These are phyloP conservation scores for Gryon sp. DNA, from an alignment of 1,140 invertebrate genomes.

Conservation along the genomic window DNA sequence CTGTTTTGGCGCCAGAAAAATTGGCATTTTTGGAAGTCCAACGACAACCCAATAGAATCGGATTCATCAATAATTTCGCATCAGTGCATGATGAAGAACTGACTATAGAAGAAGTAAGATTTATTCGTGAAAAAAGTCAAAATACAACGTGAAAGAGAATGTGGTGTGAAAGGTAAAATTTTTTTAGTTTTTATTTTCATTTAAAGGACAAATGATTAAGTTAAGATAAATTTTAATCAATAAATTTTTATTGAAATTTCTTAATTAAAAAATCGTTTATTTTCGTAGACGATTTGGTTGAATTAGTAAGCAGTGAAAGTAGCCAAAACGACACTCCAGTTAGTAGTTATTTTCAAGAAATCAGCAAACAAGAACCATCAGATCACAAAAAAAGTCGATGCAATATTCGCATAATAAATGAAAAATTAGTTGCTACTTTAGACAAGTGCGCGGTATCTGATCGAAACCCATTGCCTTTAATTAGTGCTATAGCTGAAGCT, in stretches of 20 bases:
- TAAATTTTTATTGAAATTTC: neutral
- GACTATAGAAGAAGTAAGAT: constrained; percentile 7
- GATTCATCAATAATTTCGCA: constrained; percentile 33
- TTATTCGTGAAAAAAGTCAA: constrained; percentile 14
- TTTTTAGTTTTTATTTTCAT: constrained; percentile 10
- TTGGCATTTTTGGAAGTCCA: constrained; percentile 22
- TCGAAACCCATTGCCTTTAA: constrained; percentile 39
- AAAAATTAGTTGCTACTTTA: constrained; percentile 39
- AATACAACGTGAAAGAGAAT: constrained; percentile 29
- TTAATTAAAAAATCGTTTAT: neutral
- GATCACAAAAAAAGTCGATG: constrained; percentile 13
- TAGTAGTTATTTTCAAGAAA: constrained; percentile 12
- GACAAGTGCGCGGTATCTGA: constrained; percentile 30
- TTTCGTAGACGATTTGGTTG: constrained; percentile 12
- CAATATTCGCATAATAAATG: constrained; percentile 14
- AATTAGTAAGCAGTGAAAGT: constrained; percentile 9
- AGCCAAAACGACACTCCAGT: constrained; percentile 2
- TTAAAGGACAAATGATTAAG: constrained; percentile 1
- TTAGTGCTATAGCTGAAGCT: constrained; percentile 27
- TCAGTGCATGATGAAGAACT: constrained; percentile 17
- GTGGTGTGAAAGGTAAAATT: constrained; percentile 13
- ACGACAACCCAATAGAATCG: constrained; percentile 22
- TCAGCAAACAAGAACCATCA: constrained; percentile 2
- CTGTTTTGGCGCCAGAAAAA: constrained; percentile 9
- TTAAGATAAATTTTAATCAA: neutral